Evolutionary conservation across 2,888 invertebrate genomes (phyloP), one percentile per base, ranked within the genome.

Genomic region (Platypus cylindrus): DNA sequence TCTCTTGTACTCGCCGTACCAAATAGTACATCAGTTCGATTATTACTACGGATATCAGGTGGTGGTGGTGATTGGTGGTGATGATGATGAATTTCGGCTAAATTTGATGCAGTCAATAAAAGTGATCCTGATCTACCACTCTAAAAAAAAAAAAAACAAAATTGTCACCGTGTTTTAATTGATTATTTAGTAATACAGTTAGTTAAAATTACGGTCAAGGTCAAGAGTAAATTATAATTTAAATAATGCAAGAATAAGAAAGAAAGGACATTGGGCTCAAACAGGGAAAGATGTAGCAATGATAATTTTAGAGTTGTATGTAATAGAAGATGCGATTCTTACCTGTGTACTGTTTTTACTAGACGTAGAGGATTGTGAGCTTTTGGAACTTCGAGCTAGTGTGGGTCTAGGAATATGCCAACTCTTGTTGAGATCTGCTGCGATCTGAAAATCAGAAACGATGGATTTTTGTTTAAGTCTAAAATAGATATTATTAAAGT

Each of bases 391-490:
- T 40, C 64, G 69, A 68, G 62, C 63, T 61, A 84, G 69, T 56
- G 83, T 82, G 54, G 84, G 83, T 66, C 84, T 73, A 51, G 84
- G 83, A 61, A 85, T 83, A 62, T 83, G 83, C 83, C 83, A 84
- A 60, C 73, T 67, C 61, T 62, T 63, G 43, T 54, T 53, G 55
- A 51, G 54, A 58, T 60, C 59, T 56, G 57, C 56, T 38, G 56
- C 53, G 53, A 58, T 58, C 59, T 59, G 53, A 15, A 56, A 56
- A n/a, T 28, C 22, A 18, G 30, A 30, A 13, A 39, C n/a, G n/a
- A n/a, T n/a, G n/a, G n/a, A n/a, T n/a, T n/a, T n/a, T n/a, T n/a
- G n/a, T n/a, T n/a, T n/a, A n/a, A n/a, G n/a, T n/a, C n/a, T n/a
- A n/a, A n/a, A n/a, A n/a, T n/a, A n/a, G n/a, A n/a, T n/a, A n/a